Percentiles rank a stretch among this genome's conserved stretches.
Conservation (phyloP, 2,888 invertebrate species). For the Artemia sp. region DNA sequence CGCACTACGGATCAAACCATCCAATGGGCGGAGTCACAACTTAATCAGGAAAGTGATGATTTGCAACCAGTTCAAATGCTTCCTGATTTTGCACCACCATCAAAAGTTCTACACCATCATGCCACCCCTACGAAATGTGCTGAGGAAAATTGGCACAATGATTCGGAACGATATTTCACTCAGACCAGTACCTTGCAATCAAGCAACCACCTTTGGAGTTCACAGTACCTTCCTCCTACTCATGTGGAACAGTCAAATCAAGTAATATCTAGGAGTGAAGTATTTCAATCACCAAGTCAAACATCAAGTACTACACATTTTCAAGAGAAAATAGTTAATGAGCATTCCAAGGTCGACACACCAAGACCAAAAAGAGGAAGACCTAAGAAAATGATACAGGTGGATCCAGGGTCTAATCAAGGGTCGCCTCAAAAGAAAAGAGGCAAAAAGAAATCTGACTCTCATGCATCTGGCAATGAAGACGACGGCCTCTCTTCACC, state of each 20-base stretch:
- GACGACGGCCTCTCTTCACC: not conserved
- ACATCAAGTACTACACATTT: not conserved
- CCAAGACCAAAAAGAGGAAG: constrained; percentile 2
- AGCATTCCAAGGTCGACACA: not conserved
- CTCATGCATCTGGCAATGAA: not conserved
- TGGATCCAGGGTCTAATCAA: not conserved
- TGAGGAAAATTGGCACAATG: not conserved
- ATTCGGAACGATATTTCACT: not conserved
- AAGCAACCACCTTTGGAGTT: not conserved
- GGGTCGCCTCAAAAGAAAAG: not conserved
- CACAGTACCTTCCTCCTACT: constrained; percentile 6
- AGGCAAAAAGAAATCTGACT: not conserved
- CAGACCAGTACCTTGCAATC: not conserved
- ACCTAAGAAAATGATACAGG: constrained; percentile 11
- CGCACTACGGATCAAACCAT: not conserved
- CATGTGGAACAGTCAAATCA: not conserved
- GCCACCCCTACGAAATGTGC: not conserved
- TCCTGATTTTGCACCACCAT: not conserved
- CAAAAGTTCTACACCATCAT: constrained; percentile 8
- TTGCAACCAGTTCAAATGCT: not conserved
- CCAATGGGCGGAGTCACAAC: constrained; percentile 11
- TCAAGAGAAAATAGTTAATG: not conserved
- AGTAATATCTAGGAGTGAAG: not conserved
- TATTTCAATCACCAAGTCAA: constrained; percentile 2
- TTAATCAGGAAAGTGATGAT: not conserved